Base-by-base conservation (phyloP, 2,888 invertebrate genomes). In the Leucophora obtusa region DNA sequence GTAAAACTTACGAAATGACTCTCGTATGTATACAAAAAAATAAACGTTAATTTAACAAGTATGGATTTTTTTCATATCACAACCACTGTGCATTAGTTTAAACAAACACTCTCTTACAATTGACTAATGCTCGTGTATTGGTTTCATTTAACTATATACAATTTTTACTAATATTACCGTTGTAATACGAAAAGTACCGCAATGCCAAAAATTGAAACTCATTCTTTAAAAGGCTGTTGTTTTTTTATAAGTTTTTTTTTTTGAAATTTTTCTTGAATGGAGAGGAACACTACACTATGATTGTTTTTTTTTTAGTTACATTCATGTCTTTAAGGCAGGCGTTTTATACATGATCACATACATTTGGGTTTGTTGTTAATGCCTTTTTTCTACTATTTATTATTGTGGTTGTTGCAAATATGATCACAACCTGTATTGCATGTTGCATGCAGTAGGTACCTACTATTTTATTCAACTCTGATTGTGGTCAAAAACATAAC, bases 101-200 rank as follows among this genome's bases (percentile, higher is more conserved):
- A 2, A 35, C 1, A 5, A 10, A 1, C 14, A 6, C 14, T 2
- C 1, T 14, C 8, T 1, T 43, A 43, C 3, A 35, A 35, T 10
- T 35, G 35, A 35, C 35, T 35, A 35, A 35, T 35, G 10, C 38
- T 2, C 11, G 1, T 38, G 43, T n/a, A 47, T 47, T 47, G 43
- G 43, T 47, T 6, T n/a, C 10, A n/a, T 47, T n/a, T 47, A 15
- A 47, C 28, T 24, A 2, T 0, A 8, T n/a, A 15, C 8, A 56
- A 47, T 35, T 62, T n/a, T 28, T 79, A 75, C 75, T 62, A 71
- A 65, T 56, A 71, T 62, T 9, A 79, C 72, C 75, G 79, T 83
- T 80, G 47, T 51, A 33, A 47, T 69, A 79, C 82, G 47, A 82
- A 82, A 83, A 82, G 82, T 83, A 83, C 83, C 79, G 73, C 83